phyloP scores from a whole-genome alignment of 2,888 invertebrate genomes.

The Xylocampa areola region DNA sequence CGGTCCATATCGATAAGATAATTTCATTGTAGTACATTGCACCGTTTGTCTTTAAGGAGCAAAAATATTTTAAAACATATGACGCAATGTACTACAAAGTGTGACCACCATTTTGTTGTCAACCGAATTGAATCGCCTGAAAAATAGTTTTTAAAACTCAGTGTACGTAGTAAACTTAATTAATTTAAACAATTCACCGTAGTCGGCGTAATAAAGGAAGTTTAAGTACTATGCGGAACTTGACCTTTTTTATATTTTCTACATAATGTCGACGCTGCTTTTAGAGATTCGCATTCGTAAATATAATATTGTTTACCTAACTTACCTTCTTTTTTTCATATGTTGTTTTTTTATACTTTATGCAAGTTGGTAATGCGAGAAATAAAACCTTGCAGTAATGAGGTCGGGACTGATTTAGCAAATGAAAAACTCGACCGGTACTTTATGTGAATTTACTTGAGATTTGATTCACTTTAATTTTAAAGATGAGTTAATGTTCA shows the following conservation, averaged over 20 bases:
- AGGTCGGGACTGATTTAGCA: background rate
- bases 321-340: conserved; percentile 13
- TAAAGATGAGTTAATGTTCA: too few relatives aligned
- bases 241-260: conserved; percentile 62
- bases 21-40: too few relatives aligned
- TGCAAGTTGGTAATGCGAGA: background rate
- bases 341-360: background rate
- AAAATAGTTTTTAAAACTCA: too few relatives aligned
- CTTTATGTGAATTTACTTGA: background rate
- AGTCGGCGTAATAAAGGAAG: conserved; percentile 71
- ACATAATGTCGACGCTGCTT: conserved; percentile 45
- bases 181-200: conserved; percentile 78
- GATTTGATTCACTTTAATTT: too few relatives aligned
- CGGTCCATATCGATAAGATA: too few relatives aligned
- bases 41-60: too few relatives aligned
- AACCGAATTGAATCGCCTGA: too few relatives aligned
- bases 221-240: conserved; percentile 58
- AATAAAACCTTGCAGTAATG: background rate
- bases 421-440: background rate
- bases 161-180: conserved; percentile 68
- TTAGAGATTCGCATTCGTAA: conserved; percentile 38
- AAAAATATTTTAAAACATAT: too few relatives aligned
- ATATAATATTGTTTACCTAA: conserved; percentile 32
- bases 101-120: too few relatives aligned
- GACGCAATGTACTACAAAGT: too few relatives aligned